Evolutionary conservation across 2,113 vertebrate genomes (phyloP).

Genomic region (Python bivittatus): DNA sequence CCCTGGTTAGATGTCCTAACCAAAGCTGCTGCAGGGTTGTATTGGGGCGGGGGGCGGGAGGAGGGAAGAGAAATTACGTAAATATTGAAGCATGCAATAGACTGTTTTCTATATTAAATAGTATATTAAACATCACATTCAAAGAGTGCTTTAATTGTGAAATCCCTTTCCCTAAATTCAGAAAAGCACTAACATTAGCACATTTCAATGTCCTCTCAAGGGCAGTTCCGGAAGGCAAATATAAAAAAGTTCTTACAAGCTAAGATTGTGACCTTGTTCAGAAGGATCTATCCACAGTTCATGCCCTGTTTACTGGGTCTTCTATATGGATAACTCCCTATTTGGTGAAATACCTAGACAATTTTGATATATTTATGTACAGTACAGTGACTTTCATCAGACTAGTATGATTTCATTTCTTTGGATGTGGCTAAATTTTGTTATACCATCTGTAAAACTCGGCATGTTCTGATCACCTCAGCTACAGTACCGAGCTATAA

Average conservation of each 20-base stretch:
- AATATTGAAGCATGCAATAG: background rate
- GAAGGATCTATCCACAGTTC: background rate
- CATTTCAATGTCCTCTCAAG: background rate
- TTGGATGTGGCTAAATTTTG: background rate
- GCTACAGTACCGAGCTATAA: background rate
- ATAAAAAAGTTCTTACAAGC: background rate
- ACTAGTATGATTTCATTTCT: background rate
- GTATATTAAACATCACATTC: background rate
- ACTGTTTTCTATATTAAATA: background rate
- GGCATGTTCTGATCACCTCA: background rate
- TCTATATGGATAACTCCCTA: background rate
- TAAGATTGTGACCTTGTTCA: background rate
- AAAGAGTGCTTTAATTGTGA: background rate
- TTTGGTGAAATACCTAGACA: background rate
- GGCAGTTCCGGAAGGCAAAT: background rate
- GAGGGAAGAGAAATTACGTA: background rate
- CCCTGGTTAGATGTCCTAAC: background rate
- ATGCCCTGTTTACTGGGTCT: background rate
- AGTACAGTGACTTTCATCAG: background rate
- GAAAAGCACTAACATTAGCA: background rate
- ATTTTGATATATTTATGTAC: background rate
- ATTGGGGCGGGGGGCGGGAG: too few species aligned
- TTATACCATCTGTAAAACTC: background rate
- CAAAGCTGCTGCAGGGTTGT: background rate
- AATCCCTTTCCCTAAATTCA: background rate